Percentiles rank a stretch among this genome's conserved stretches.
Conservation (phyloP, 2,113 vertebrate species). For the Vimba vimba region DNA sequence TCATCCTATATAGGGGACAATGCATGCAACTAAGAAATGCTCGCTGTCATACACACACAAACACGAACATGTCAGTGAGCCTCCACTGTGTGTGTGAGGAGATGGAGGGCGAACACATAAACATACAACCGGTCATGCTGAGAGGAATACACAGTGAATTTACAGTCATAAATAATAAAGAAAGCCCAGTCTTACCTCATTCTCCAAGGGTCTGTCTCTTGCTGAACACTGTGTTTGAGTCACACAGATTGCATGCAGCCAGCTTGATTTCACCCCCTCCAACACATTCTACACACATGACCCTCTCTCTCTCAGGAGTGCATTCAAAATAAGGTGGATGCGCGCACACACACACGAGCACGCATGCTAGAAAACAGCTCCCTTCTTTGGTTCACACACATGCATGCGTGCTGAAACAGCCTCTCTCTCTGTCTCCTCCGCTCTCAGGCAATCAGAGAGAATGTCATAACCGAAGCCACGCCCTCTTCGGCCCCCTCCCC, state of each 20-base stretch:
- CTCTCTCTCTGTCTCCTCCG: constrained; percentile 62
- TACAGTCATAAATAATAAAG: constrained; percentile 63
- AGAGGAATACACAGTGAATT: constrained; percentile 56
- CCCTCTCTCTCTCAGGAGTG: constrained; percentile 48
- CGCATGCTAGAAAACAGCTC: constrained; percentile 62
- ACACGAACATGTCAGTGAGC: constrained; percentile 54
- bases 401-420: constrained; percentile 33
- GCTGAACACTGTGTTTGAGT: constrained; percentile 69
- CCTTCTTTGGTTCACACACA: constrained; percentile 45
- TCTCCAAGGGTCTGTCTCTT: constrained; percentile 64
- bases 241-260: constrained; percentile 74
- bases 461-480: constrained; percentile 69
- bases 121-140: constrained; percentile 44
- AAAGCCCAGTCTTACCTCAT: constrained; percentile 68
- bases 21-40: constrained; percentile 48
- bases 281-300: constrained; percentile 67
- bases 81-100: constrained; percentile 29
- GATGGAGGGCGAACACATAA: constrained; percentile 20
- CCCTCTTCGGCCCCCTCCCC: constrained; percentile 72
- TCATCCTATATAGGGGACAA: constrained; percentile 34
- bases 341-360: constrained; percentile 43
- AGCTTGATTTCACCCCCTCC: constrained; percentile 65
- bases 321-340: constrained; percentile 50
- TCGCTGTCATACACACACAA: constrained; percentile 51
- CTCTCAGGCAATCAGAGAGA: constrained; percentile 61